Evolutionary conservation across 2,113 vertebrate species (phyloP), one percentile per base, ranked within the genome.

Genomic region (Etheostoma cragini): DNA sequence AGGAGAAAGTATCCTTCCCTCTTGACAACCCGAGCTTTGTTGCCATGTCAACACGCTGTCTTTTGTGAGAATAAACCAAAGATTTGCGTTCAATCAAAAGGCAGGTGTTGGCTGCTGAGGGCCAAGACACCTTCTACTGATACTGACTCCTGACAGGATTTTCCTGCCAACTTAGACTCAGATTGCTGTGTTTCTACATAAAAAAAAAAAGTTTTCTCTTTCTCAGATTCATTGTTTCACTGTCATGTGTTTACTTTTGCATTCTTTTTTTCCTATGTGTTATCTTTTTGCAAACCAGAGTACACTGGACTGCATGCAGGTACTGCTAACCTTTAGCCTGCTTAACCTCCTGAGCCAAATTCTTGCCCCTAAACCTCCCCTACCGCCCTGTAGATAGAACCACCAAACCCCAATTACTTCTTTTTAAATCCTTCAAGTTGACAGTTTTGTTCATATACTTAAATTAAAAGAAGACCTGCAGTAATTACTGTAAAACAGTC

Each of bases 231-330:
- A 53, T 53, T 73, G 16, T 85, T 76, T 87, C 78, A 81, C 47
- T 81, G 75, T 85, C 91, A 92, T 94, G 88, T 81, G 46, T 89
- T 75, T 83, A 47, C 69, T 63, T 86, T 70, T 84, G 5, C 84
- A 26, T 58, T n/a, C 45, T 46, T 60, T 81, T 84, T 4, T 85
- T 33, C 38, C 49, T 64, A 80, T 93, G 88, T 92, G 88, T 86
- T 92, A 87, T 85, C 88, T 75, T 91, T 81, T 93, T 90, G 89
- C 89, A 91, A 85, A 90, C 94, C 95, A 99, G 98, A 97, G 93
- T 91, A 96, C 97, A 91, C 93, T 99, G 98, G 97, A 99, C 95
- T 97, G 96, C 95, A 98, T 99, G 97, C 98, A 99, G 98, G 98
- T 99, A 99, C 78, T 90, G 17, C 75, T 81, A 69, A 87, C 69